Evolutionary conservation across 2,797 vertebrate species (phyloP).

Genomic region (Channa striata): DNA sequence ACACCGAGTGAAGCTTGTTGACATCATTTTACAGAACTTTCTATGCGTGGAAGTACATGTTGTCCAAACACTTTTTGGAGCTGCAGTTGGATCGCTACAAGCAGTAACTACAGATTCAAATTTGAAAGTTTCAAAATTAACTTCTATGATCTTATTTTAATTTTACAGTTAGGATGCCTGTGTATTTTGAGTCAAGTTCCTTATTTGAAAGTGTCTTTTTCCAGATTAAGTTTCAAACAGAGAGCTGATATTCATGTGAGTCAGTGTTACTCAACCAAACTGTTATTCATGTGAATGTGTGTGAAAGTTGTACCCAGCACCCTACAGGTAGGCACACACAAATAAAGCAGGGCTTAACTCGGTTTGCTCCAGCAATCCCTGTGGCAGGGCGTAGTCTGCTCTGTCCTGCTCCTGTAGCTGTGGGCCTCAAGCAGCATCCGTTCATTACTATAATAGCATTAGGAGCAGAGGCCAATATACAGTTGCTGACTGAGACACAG

Average conservation of each 20-base stretch:
- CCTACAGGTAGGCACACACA: neutral
- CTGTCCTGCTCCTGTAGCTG: neutral
- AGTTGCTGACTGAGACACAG: neutral
- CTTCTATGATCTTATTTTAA: neutral
- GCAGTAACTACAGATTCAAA: no score
- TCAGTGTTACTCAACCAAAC: neutral
- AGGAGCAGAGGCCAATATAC: neutral
- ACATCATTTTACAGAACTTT: neutral
- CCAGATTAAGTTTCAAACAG: no score
- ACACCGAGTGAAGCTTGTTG: conserved; percentile 1
- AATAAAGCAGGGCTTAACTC: neutral
- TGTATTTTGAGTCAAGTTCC: neutral
- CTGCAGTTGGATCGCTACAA: neutral
- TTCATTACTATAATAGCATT: neutral
- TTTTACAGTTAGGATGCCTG: neutral
- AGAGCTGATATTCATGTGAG: no score
- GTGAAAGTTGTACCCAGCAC: neutral
- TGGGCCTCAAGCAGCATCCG: neutral
- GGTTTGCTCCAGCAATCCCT: neutral
- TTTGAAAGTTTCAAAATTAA: neutral
- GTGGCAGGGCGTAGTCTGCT: neutral
- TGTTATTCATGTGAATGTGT: neutral
- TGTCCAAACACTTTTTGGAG: conserved; percentile 9
- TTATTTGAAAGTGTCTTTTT: no score
- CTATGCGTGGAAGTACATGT: neutral